Conservation (phyloP, 2,888 invertebrate species). For the Melipona beecheii region DNA sequence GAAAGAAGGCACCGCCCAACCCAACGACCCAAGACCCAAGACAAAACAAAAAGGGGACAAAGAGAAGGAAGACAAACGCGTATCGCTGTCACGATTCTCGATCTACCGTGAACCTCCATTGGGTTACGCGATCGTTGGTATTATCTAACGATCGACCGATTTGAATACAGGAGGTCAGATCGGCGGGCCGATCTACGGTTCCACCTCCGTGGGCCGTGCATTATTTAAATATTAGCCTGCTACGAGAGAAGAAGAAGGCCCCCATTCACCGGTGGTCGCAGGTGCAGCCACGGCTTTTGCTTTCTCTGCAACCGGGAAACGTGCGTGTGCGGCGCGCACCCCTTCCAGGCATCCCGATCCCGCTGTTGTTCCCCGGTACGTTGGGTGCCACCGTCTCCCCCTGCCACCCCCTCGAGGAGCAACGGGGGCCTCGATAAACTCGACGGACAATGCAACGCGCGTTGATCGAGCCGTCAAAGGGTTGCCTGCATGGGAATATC, state of each 20-base stretch:
- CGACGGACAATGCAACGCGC: constrained; percentile 63
- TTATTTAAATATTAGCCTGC: constrained; percentile 83
- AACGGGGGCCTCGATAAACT: constrained; percentile 49
- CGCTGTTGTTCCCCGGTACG: constrained; percentile 63
- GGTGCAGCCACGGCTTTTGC: constrained; percentile 70
- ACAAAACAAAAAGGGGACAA: neutral
- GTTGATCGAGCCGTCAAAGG: constrained; percentile 68
- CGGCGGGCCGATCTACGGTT: constrained; percentile 64
- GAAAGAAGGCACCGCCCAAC: neutral
- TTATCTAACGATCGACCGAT: constrained; percentile 79
- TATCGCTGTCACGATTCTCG: constrained; percentile 23
- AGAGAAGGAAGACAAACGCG: neutral
- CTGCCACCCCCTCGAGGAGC: constrained; percentile 23
- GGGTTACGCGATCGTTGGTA: constrained; percentile 75
- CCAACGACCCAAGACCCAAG: neutral
- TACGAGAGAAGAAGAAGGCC: constrained; percentile 61
- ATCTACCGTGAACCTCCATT: neutral
- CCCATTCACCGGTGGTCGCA: constrained; percentile 72
- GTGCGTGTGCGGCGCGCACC: constrained; percentile 55
- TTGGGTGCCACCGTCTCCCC: constrained; percentile 57
- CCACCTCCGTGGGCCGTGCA: constrained; percentile 65
- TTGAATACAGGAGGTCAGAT: constrained; percentile 77
- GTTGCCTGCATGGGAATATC: constrained; percentile 71
- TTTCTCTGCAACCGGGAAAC: constrained; percentile 70
- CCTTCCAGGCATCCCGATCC: constrained; percentile 68